Evolutionary conservation across 2,797 vertebrate species (phyloP), one percentile per base, ranked within the genome.

Genomic region (Borostomias antarcticus): DNA sequence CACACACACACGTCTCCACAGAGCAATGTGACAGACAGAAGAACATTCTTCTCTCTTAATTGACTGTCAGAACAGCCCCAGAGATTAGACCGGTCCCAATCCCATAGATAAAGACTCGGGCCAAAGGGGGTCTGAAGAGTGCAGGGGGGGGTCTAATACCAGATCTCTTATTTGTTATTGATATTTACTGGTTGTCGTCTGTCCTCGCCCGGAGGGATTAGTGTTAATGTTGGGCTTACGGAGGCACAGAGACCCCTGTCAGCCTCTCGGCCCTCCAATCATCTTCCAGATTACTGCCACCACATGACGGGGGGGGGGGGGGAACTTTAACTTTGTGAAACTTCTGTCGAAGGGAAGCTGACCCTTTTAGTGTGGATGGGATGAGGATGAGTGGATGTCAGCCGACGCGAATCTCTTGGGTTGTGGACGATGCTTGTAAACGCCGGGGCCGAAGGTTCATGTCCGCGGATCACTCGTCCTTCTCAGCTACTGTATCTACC

Each of bases 131-230:
- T 61, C 64, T 66, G 68, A 64, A 61, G 62, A 74, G 80, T 66
- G 68, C 62, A 61, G 62, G 75, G 80, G 35, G 54, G 62, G 28
- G 56, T 64, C 66, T 54, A 11, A 82, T 72, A 74, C 68, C 81
- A 62, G 67, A 69, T 86, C 77, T 85, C 76, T 78, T 90, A 91
- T 91, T 93, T 92, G 83, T 92, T 93, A 91, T 93, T 93, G 91
- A 91, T 93, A 92, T 93, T 93, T 93, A 92, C 90, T 78, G 85
- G 70, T 80, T 72, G 82, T 80, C 86, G 76, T 72, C 83, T 83
- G 62, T 63, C 74, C 37, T 5, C 77, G 85, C 85, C 76, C 84
- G 28, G 48, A 48, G 56, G 89, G 91, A 92, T 93, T 92, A 93
- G 82, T 66, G 78, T 85, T 85, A 87, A 88, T 84, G 86, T 84